phyloP scores from a whole-genome alignment of 2,113 vertebrate genomes.

The Tauraco erythrolophus region DNA sequence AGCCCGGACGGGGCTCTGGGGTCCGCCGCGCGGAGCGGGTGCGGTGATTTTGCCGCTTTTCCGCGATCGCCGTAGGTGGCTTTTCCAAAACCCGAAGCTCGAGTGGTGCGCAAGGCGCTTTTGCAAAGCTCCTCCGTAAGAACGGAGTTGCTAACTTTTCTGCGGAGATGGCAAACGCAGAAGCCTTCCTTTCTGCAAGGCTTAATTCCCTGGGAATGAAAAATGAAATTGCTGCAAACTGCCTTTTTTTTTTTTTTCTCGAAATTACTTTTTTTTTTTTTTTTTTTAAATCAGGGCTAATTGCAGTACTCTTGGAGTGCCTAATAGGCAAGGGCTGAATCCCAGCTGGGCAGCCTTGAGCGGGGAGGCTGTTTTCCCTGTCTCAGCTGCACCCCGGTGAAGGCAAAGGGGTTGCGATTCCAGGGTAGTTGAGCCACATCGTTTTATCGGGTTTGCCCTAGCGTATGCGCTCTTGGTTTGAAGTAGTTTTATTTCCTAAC shows the following conservation, averaged over 20 bases:
- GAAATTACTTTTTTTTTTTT: neutral
- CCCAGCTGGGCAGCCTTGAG: neutral
- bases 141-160: neutral
- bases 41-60: neutral
- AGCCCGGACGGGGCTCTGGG: neutral
- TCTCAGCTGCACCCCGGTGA: neutral
- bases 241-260: neutral
- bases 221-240: neutral
- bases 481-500: neutral
- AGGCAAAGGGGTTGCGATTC: neutral
- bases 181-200: neutral
- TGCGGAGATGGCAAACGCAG: neutral
- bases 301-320: neutral
- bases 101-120: neutral
- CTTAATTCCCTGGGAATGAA: neutral
- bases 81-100: fast-evolving
- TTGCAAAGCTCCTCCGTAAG: neutral
- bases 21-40: neutral
- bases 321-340: neutral
- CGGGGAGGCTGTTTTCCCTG: neutral
- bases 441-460: neutral
- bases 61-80: neutral
- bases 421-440: neutral
- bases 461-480: neutral
- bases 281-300: fast-evolving